Evolutionary conservation across 2,113 vertebrate genomes (phyloP), one percentile per base, ranked within the genome.

Genomic region (Hippocampus zosterae): DNA sequence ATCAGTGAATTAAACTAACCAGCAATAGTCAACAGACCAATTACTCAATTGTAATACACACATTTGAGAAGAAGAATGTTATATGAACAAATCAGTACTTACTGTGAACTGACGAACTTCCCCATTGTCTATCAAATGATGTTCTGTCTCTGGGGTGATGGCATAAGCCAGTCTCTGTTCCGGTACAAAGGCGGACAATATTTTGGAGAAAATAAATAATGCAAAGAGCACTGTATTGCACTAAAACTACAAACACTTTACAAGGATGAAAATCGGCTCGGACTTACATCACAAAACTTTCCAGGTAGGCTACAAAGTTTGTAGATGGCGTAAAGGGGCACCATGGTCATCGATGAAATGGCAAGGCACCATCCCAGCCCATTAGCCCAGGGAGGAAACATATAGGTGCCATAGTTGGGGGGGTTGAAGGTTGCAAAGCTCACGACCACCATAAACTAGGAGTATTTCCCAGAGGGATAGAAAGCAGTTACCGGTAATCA

Each of bases 91-190:
- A 16, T 25, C 42, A 27, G 41, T 37, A 79, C 87, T 84, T 89
- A 96, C 95, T 74, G 93, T 95, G 76, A 95, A 95, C 86, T 94
- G 95, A 41, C 93, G 94, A 65, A 95, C 92, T 80, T 96, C 92
- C 15, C 94, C 94, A 11, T 91, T 90, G 77, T 94, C 93, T 40
- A 95, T 92, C 74, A 94, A 87, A 83, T 93, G 92, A 59, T 88
- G 93, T 41, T 96, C 95, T 52, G 89, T 93, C 92, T 96, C 95
- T 0, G 95, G 94, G 0, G 94, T 93, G 82, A 96, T 95, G 74
- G 94, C 94, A 6, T 94, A 94, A 50, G 95, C 93, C 78, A 95
- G 81, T 88, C 93, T 94, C 95, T 96, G 69, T 69, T 72, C 81
- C 71, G 61, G 52, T 42, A 41, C 0, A 65, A 65, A 48, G 12